Conservation (phyloP, 2,113 vertebrate species). For the Alexandromys fortis region DNA sequence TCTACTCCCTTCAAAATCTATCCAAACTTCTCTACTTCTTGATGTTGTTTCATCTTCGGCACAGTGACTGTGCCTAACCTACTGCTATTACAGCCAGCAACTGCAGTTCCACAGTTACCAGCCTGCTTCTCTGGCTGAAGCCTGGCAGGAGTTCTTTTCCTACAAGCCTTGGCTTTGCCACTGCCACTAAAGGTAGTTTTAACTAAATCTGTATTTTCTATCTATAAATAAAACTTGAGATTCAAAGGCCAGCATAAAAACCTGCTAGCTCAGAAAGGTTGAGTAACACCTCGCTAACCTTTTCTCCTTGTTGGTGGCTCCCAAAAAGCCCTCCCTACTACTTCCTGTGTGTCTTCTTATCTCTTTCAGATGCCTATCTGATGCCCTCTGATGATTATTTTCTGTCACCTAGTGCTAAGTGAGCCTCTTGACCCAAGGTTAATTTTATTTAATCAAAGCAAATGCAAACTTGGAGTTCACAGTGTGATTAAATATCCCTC, state of each 20-base stretch:
- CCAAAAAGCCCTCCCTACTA: background rate
- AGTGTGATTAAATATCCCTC: background rate
- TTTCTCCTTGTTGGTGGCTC: background rate
- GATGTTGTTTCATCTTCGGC: background rate
- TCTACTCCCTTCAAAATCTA: background rate
- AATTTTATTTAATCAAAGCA: background rate
- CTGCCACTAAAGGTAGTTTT: background rate
- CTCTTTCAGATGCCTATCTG: background rate
- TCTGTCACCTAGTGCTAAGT: background rate
- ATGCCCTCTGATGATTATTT: background rate
- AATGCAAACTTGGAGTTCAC: background rate
- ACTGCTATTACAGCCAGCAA: background rate
- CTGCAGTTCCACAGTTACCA: background rate
- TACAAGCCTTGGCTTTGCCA: background rate
- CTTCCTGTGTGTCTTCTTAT: background rate
- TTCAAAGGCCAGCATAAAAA: background rate
- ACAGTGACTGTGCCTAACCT: background rate
- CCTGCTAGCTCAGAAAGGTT: background rate
- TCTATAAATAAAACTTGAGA: background rate
- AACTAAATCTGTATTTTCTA: background rate
- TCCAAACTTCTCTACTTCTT: constrained; percentile 11
- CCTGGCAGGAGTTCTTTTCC: background rate
- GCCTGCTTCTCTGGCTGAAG: background rate
- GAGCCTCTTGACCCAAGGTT: background rate
- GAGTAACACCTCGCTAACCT: background rate